Base-by-base conservation (phyloP, 2,113 vertebrate genomes). In the Aphelocoma coerulescens region DNA sequence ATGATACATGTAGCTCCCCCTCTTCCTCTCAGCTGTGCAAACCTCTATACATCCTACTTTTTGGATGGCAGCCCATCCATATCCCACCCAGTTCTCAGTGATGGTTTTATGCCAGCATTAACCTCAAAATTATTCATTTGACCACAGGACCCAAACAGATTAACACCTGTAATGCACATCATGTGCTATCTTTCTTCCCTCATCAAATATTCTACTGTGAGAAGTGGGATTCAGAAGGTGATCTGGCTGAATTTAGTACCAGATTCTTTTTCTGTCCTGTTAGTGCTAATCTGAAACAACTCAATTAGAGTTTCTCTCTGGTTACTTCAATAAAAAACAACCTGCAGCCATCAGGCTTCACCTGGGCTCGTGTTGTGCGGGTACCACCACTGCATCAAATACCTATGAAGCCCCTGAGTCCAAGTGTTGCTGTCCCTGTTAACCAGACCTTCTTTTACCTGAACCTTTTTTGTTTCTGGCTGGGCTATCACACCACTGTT, bases 401-500 rank as follows among this genome's bases (percentile, higher is more conserved):
- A 71, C 4, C 21, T 77, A 17, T 12, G 61, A 54, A 48, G 65
- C 65, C 93, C 71, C 43, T 92, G 27, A 82, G 41, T 65, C 84
- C 2, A 0, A 92, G 12, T 9, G 57, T 24, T 79, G 78, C 66
- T 81, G 69, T 75, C 48, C 41, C 86, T 72, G 23, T 43, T 54
- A 75, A 85, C 32, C 80, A 92, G 75, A 22, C n/a, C 46, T 68
- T 58, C 66, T 86, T 98, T 96, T 94, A 99, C 99, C 90, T 97
- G 94, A 87, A 99, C 71, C 90, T 98, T 98, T 93, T 98, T 99
- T 68, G 99, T 99, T 97, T 99, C 99, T 9, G 99, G 99, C 85
- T 99, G 98, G 65, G 99, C 99, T 67, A 99, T 99, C 94, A 99
- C 99, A 30, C 99, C 99, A 27, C 93, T 98, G 74, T 91, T 97